Evolutionary conservation across 2,888 invertebrate genomes (phyloP).

Genomic region (Tortricodes alternella): DNA sequence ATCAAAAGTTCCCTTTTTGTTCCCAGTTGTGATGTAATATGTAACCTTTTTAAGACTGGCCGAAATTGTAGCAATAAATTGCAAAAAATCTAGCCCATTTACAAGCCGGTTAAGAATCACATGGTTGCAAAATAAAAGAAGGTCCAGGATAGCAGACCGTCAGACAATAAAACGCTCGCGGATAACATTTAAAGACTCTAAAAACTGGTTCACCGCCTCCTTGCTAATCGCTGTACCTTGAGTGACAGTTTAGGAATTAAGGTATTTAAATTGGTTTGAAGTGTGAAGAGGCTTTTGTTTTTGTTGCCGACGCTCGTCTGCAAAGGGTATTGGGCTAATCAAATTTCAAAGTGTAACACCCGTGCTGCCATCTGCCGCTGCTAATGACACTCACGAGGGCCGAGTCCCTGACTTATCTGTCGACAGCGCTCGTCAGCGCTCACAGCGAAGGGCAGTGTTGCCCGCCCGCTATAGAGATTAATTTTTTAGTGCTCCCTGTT

Average conservation of each 20-base stretch:
- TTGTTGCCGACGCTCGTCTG: constrained; percentile 12
- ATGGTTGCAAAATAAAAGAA: neutral
- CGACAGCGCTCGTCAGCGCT: too few relatives aligned
- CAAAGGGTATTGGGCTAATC: constrained; percentile 9
- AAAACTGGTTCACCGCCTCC: constrained; percentile 22
- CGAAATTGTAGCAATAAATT: too few relatives aligned
- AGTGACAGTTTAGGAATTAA: constrained; percentile 30
- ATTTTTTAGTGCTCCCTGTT: too few relatives aligned
- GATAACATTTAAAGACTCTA: constrained; percentile 18
- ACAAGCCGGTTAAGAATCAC: too few relatives aligned
- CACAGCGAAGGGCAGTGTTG: too few relatives aligned
- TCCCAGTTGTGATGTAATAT: too few relatives aligned
- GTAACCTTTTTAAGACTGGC: too few relatives aligned
- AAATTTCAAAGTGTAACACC: neutral
- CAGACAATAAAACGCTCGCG: constrained; percentile 14
- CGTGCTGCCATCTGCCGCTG: too few relatives aligned
- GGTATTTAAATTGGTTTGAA: constrained; percentile 30
- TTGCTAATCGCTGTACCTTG: constrained; percentile 27
- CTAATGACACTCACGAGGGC: too few relatives aligned
- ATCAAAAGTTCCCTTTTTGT: too few relatives aligned
- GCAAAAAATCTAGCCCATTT: neutral
- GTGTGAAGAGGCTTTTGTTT: constrained; percentile 30
- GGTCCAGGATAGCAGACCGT: constrained; percentile 4
- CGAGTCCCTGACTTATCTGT: too few relatives aligned
- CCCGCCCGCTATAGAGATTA: too few relatives aligned